Evolutionary conservation across 2,113 vertebrate genomes (phyloP), one percentile per base, ranked within the genome.

Genomic region (Saimiri boliviensis): DNA sequence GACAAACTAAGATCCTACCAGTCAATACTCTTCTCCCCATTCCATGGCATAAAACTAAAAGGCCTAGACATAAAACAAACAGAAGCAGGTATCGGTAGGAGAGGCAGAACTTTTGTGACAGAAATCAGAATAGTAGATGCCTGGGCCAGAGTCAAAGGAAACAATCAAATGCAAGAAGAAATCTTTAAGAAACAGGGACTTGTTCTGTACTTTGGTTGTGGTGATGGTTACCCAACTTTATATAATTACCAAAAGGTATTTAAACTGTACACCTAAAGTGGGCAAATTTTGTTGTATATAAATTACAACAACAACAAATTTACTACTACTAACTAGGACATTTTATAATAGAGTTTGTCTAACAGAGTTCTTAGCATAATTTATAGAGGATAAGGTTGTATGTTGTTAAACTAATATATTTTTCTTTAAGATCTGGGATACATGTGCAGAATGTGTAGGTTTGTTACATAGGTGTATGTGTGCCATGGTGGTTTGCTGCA

Each of bases 231-330:
- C 3, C 86, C 32, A 82, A 49, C 23, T 88, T 7, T 20, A 76
- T 63, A 81, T 35, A 68, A 76, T 54, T 92, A 95, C 23, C 47
- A 76, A 87, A 92, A 92, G 76, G 70, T 84, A 89, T 70, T 71
- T 60, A 80, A 71, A 68, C 0, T 30, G 27, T 40, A 32, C 20
- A 52, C 12, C 79, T 66, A 81, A 54, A n/a, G 86, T 86, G 40
- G 30, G 21, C 37, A 5, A 77, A 79, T 80, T 63, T 40, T 71
- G 35, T 73, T 71, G 17, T 32, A 90, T 60, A 2, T 63, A 84
- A 89, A 83, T 82, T 89, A 71, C 40, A 45, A 76, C 52, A 86
- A 85, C 77, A 80, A 63, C 68, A 86, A 70, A 66, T 81, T 63
- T 40, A 80, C 66, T 37, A 25, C 56, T 56, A 54, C 30, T 54